Evolutionary conservation across 2,888 invertebrate genomes (phyloP).

Genomic region (Syritta pipiens): DNA sequence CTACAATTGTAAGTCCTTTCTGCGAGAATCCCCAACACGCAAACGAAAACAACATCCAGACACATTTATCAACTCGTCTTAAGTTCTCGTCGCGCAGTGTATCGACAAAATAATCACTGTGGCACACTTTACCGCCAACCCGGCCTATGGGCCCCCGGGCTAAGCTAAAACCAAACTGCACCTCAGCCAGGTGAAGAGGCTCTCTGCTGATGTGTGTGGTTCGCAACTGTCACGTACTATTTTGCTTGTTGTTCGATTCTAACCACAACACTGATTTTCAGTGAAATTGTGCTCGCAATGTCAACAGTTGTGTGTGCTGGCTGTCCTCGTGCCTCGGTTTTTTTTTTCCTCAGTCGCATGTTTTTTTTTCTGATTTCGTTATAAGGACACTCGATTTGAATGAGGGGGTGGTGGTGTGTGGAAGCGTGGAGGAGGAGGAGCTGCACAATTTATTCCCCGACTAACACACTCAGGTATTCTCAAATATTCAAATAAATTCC

Average conservation of each 20-base stretch:
- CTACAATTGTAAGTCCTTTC: too few species aligned
- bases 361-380: conserved; percentile 21
- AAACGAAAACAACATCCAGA: too few species aligned
- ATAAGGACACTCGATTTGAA: conserved; percentile 32
- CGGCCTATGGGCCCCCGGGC: not conserved
- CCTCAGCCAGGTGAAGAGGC: conserved; percentile 20
- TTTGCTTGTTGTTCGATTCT: conserved; percentile 62
- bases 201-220: conserved; percentile 42
- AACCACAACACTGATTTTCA: conserved; percentile 64
- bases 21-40: not conserved
- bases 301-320: conserved; percentile 55
- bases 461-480: conserved; percentile 41
- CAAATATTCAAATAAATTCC: conserved; percentile 67
- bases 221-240: conserved; percentile 61
- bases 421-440: too few species aligned
- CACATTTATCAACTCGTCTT: too few species aligned
- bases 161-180: conserved; percentile 32
- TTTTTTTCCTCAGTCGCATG: not conserved
- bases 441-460: conserved; percentile 37
- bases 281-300: conserved; percentile 34
- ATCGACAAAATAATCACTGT: not conserved
- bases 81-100: conserved; percentile 7
- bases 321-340: conserved; percentile 14
- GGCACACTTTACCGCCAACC: conserved; percentile 2
- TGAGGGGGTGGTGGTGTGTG: not conserved